These are phyloP conservation scores for Sprattus sprattus DNA, from an alignment of 2,113 vertebrate species.

Conservation along the genomic window DNA sequence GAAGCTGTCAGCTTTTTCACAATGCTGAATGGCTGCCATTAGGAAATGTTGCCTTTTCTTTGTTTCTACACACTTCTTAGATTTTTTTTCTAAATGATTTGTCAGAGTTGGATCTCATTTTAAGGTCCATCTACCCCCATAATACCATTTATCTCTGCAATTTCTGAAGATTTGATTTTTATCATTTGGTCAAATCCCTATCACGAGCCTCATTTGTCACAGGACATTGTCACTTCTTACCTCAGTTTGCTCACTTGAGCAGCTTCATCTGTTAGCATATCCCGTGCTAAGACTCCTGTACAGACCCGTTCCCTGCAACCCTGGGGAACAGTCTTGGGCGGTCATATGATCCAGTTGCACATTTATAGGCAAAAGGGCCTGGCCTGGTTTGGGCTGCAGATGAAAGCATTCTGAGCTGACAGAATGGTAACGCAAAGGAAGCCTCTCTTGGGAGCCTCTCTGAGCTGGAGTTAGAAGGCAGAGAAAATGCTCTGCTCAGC, in stretches of 20 bases:
- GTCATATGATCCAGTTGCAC: not conserved
- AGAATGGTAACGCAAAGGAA: not conserved
- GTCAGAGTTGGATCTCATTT: no score
- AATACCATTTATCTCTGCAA: no score
- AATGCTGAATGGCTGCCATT: not conserved
- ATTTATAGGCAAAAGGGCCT: not conserved
- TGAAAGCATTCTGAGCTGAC: conserved; percentile 11
- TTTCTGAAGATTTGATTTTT: no score
- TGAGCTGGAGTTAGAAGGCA: not conserved
- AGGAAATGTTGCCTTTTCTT: not conserved
- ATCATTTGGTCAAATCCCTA: no score
- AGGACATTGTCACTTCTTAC: no score
- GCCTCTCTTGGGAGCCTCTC: not conserved
- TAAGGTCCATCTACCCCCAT: no score
- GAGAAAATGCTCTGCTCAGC: not conserved
- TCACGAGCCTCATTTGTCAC: no score
- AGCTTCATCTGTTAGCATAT: no score
- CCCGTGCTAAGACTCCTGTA: no score
- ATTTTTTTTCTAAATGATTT: not conserved
- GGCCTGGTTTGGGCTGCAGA: not conserved
- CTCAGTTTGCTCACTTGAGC: no score
- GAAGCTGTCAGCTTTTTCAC: not conserved
- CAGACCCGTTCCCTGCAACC: no score
- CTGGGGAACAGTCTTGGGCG: no score
- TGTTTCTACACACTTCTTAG: not conserved